phyloP scores from a whole-genome alignment of 2,888 invertebrate species.

The Portevinia maculata region DNA sequence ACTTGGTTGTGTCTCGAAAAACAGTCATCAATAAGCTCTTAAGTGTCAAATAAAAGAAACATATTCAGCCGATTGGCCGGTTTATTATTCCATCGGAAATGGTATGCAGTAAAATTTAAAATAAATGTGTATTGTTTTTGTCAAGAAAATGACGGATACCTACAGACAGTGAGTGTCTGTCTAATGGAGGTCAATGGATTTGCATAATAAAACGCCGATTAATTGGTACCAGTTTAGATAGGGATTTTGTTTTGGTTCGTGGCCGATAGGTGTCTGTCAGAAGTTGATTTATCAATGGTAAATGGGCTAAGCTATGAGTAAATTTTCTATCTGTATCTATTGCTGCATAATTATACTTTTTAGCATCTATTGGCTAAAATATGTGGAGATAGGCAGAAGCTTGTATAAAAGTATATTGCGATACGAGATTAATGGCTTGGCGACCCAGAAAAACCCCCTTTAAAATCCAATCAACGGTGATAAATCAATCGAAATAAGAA shows the following conservation, averaged over 20 bases:
- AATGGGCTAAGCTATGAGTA: too few species aligned
- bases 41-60: constrained; percentile 55
- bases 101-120: constrained; percentile 44
- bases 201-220: constrained; percentile 69
- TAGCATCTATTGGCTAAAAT: too few species aligned
- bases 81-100: constrained; percentile 62
- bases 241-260: constrained; percentile 1
- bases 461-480: constrained; percentile 26
- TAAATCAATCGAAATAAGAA: constrained; percentile 64
- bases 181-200: constrained; percentile 68
- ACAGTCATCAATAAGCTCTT: constrained; percentile 48
- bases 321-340: too few species aligned
- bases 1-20: not conserved
- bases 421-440: not conserved
- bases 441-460: constrained; percentile 5
- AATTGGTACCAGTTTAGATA: constrained; percentile 63
- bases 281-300: too few species aligned
- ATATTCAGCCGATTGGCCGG: constrained; percentile 21
- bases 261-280: too few species aligned
- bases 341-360: too few species aligned
- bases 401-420: constrained; percentile 11
- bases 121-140: constrained; percentile 24
- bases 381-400: too few species aligned
- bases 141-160: constrained; percentile 48
- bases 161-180: constrained; percentile 31